phyloP scores from a whole-genome alignment of 2,888 invertebrate species.

The Ectobius pallidus region DNA sequence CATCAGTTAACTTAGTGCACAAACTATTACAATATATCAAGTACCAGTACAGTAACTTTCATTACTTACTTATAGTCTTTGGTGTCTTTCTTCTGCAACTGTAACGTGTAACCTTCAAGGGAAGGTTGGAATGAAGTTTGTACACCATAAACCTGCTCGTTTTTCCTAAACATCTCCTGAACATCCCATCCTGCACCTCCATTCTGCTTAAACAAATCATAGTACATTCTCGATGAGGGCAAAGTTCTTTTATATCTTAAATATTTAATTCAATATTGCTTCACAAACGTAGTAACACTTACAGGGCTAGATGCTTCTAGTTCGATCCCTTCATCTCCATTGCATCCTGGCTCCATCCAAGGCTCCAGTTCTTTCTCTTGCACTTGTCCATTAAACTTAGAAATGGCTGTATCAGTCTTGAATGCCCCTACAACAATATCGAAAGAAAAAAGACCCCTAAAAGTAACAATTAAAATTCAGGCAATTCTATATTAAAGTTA shows the following conservation, averaged over 20 bases:
- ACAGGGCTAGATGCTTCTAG: slow-evolving; percentile 62
- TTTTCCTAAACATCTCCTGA: slow-evolving; percentile 95
- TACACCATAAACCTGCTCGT: slow-evolving; percentile 90
- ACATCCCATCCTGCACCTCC: slow-evolving; percentile 82
- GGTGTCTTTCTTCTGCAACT: slow-evolving; percentile 82
- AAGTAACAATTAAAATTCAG: too few relatives aligned
- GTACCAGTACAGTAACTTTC: too few relatives aligned
- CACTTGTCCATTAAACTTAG: slow-evolving; percentile 77
- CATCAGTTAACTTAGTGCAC: too few relatives aligned
- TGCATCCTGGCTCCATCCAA: slow-evolving; percentile 74
- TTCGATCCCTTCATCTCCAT: slow-evolving; percentile 72
- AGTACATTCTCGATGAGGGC: too few relatives aligned
- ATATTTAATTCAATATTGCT: too few relatives aligned
- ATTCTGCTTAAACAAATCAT: slow-evolving; percentile 63
- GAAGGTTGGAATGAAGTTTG: slow-evolving; percentile 91
- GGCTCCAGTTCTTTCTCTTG: slow-evolving; percentile 87
- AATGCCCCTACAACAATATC: slow-evolving; percentile 62
- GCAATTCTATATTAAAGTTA: too few relatives aligned
- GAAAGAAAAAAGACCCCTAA: not conserved
- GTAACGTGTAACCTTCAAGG: slow-evolving; percentile 90
- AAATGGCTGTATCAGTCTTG: slow-evolving; percentile 86
- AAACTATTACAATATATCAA: too few relatives aligned
- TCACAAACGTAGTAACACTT: too few relatives aligned
- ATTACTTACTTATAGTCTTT: slow-evolving; percentile 75
- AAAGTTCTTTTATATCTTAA: not conserved